Percentiles rank a stretch among this genome's conserved stretches.
Conservation (phyloP, 2,888 invertebrate genomes). For the Watsonalla binaria region DNA sequence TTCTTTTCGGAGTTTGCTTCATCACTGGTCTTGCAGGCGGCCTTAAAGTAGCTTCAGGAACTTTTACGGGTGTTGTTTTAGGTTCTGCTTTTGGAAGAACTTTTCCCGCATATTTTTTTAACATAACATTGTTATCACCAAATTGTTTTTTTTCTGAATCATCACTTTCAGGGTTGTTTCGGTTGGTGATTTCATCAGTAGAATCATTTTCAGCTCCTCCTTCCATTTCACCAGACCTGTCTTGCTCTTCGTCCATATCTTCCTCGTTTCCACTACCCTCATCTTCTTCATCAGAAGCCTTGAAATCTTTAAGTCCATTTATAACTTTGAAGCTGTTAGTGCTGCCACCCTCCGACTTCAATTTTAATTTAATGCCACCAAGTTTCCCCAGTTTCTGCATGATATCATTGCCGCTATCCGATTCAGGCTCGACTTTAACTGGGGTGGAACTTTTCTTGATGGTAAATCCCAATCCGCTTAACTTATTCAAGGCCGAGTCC, state of each 20-base stretch:
- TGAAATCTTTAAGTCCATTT: constrained; percentile 67
- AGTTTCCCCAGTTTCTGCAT: constrained; percentile 63
- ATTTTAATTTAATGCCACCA: constrained; percentile 68
- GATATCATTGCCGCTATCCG: constrained; percentile 37
- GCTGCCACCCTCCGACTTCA: constrained; percentile 65
- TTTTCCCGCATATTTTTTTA: constrained; percentile 41
- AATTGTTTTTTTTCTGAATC: constrained; percentile 27
- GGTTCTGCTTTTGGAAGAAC: constrained; percentile 33
- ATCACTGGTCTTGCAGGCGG: constrained; percentile 49
- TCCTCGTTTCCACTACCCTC: constrained; percentile 52
- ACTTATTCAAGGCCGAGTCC: constrained; percentile 56
- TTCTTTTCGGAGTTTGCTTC: constrained; percentile 68
- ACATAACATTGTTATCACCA: constrained; percentile 15
- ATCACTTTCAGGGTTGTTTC: constrained; percentile 37
- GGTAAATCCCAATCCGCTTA: constrained; percentile 67
- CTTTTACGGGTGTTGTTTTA: constrained; percentile 26
- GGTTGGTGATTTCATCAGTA: constrained; percentile 32
- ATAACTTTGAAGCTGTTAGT: constrained; percentile 64
- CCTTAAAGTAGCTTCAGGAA: constrained; percentile 23
- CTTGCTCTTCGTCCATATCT: constrained; percentile 35
- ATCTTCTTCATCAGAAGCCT: constrained; percentile 65
- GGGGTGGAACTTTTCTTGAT: constrained; percentile 62
- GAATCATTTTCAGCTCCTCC: constrained; percentile 34
- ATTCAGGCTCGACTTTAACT: constrained; percentile 55
- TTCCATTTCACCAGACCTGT: constrained; percentile 32